Evolutionary conservation across 2,797 vertebrate genomes (phyloP).

Genomic region (Botia kubotai): DNA sequence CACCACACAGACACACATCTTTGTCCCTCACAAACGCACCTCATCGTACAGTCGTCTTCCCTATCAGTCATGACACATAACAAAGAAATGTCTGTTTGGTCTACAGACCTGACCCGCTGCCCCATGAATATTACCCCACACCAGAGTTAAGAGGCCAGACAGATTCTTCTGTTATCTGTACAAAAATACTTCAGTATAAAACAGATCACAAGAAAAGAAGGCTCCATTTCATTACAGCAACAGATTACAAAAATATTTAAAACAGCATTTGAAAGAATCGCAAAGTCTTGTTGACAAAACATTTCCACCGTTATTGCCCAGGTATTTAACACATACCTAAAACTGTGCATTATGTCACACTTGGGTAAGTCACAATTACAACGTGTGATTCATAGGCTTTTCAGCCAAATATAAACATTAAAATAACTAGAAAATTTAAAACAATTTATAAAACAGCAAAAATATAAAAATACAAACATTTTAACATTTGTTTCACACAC

Average conservation of each 20-base stretch:
- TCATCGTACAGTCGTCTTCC: conserved; percentile 44
- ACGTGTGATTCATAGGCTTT: no score
- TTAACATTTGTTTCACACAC: no score
- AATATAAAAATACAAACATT: background rate
- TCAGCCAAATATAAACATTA: no score
- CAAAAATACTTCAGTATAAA: conserved; percentile 9
- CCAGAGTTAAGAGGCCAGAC: conserved; percentile 45
- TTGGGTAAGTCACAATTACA: no score
- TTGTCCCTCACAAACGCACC: conserved; percentile 44
- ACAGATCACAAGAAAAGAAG: background rate
- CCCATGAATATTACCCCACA: conserved; percentile 35
- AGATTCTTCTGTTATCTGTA: conserved; percentile 42
- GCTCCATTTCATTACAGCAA: background rate
- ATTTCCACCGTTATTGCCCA: no score
- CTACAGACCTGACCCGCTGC: conserved; percentile 48
- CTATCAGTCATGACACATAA: conserved; percentile 60
- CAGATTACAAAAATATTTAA: background rate
- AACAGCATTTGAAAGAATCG: background rate
- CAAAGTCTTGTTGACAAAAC: no score
- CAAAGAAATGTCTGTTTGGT: conserved; percentile 73
- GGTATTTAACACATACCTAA: no score
- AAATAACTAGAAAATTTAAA: background rate
- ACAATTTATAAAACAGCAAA: background rate
- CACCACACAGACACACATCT: conserved; percentile 64
- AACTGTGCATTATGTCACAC: no score